Evolutionary conservation across 2,113 vertebrate species (phyloP).

Genomic region (Perca schrenkii): DNA sequence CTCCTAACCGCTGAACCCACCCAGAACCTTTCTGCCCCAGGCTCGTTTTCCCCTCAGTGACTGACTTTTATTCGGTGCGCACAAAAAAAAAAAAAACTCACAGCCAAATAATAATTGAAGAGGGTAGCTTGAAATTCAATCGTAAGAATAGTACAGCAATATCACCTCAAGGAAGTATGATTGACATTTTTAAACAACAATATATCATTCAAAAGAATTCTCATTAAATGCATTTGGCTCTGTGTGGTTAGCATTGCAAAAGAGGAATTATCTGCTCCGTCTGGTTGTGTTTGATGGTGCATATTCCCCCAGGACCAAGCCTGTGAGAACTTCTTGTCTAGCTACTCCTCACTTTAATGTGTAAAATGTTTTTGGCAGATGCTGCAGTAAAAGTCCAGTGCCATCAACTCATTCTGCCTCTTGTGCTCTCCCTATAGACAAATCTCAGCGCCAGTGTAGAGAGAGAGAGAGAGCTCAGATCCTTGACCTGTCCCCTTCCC

Average conservation of each 20-base stretch:
- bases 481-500: constrained; percentile 78
- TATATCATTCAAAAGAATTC: constrained; percentile 56
- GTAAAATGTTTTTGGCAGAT: constrained; percentile 78
- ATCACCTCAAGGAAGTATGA: constrained; percentile 52
- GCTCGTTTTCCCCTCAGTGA: constrained; percentile 40
- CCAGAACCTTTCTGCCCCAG: constrained; percentile 49
- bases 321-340: constrained; percentile 67
- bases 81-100: constrained; percentile 27
- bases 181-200: constrained; percentile 63
- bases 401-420: constrained; percentile 58
- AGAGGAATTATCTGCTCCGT: constrained; percentile 55
- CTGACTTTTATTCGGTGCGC: constrained; percentile 47
- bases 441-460: constrained; percentile 66
- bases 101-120: constrained; percentile 44
- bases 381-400: constrained; percentile 66
- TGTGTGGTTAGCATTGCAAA: constrained; percentile 53
- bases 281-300: constrained; percentile 65
- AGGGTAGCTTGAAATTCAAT: constrained; percentile 28
- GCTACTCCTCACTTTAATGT: constrained; percentile 78
- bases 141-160: constrained; percentile 15
- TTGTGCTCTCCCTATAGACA: constrained; percentile 52
- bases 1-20: constrained; percentile 61
- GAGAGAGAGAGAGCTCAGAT: constrained; percentile 54
- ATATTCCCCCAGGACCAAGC: constrained; percentile 52
- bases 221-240: constrained; percentile 58